phyloP scores from a whole-genome alignment of 2,797 vertebrate species.

The Merluccius polli region DNA sequence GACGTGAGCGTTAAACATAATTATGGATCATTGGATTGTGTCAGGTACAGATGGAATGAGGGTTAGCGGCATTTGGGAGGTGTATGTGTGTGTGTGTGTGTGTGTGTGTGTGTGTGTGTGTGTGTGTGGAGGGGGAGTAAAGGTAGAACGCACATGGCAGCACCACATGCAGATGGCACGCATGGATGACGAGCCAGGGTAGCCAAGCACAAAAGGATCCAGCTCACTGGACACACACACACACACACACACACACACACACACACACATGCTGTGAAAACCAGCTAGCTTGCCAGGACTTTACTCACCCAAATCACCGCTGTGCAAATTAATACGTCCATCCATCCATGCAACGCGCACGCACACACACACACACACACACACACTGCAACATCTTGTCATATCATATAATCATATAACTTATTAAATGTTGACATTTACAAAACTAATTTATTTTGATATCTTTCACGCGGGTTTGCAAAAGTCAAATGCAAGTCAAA shows the following conservation, averaged over 20 bases:
- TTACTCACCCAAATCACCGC: slow-evolving; percentile 72
- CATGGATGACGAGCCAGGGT: slow-evolving; percentile 68
- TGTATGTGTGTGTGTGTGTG: slow-evolving; percentile 7
- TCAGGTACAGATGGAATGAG: slow-evolving; percentile 51
- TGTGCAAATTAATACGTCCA: slow-evolving; percentile 75
- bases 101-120: slow-evolving; percentile 4
- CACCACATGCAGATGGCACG: slow-evolving; percentile 69
- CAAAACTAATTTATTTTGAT: no score
- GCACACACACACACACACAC: slow-evolving; percentile 20
- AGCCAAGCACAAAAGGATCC: slow-evolving; percentile 64
- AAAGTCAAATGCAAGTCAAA: no score
- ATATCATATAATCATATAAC: neutral
- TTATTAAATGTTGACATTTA: no score
- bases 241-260: slow-evolving; percentile 24
- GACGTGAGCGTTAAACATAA: neutral
- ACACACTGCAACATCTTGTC: neutral
- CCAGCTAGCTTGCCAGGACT: slow-evolving; percentile 61
- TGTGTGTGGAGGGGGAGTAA: slow-evolving; percentile 35
- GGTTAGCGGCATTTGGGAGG: slow-evolving; percentile 46
- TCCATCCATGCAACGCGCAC: slow-evolving; percentile 46
- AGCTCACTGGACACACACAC: slow-evolving; percentile 48
- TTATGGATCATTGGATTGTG: slow-evolving; percentile 20
- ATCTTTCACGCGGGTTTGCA: no score
- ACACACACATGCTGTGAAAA: slow-evolving; percentile 45
- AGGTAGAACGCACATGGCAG: slow-evolving; percentile 66